A percentile compares a stretch with the other conserved stretches of the same genome.
These are phyloP conservation scores for Atopsyche davidsoni DNA, from an alignment of 1,140 invertebrate genomes.

Conservation along the genomic window DNA sequence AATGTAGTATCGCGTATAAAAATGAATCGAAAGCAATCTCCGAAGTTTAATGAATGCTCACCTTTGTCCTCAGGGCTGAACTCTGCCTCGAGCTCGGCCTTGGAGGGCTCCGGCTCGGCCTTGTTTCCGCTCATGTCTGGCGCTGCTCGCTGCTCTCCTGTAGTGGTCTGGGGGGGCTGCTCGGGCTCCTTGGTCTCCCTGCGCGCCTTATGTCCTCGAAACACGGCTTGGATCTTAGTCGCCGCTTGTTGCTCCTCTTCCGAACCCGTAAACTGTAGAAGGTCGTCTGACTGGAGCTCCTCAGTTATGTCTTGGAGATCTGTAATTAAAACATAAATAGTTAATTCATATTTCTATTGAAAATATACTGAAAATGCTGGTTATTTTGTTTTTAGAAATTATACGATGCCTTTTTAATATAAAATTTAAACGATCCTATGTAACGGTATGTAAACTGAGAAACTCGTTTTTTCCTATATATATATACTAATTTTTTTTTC, in stretches of 20 bases:
- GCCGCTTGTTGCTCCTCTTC: constrained; percentile 52
- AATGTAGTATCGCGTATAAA: too few relatives aligned
- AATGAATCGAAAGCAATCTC: too few relatives aligned
- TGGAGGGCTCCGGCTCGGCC: constrained; percentile 54
- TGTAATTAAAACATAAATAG: constrained; percentile 28
- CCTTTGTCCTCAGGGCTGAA: constrained; percentile 72
- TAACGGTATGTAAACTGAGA: too few relatives aligned
- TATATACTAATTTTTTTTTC: too few relatives aligned
- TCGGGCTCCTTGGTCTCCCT: constrained; percentile 49
- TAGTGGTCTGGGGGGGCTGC: background rate
- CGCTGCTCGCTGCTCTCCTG: constrained; percentile 35
- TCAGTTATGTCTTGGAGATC: constrained; percentile 25
- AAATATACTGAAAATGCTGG: too few relatives aligned
- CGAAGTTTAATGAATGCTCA: too few relatives aligned
- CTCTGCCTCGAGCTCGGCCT: constrained; percentile 67
- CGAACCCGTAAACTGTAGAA: constrained; percentile 1
- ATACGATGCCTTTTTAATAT: too few relatives aligned
- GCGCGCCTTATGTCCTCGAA: constrained; percentile 63
- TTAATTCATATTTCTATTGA: too few relatives aligned
- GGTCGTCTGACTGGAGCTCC: constrained; percentile 8
- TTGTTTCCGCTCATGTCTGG: constrained; percentile 36
- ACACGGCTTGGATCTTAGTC: constrained; percentile 64
- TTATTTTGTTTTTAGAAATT: too few relatives aligned
- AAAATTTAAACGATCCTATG: too few relatives aligned
- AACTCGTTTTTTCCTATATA: too few relatives aligned